Evolutionary conservation across 2,113 vertebrate species (phyloP).

Genomic region (Australoheros scitulus): DNA sequence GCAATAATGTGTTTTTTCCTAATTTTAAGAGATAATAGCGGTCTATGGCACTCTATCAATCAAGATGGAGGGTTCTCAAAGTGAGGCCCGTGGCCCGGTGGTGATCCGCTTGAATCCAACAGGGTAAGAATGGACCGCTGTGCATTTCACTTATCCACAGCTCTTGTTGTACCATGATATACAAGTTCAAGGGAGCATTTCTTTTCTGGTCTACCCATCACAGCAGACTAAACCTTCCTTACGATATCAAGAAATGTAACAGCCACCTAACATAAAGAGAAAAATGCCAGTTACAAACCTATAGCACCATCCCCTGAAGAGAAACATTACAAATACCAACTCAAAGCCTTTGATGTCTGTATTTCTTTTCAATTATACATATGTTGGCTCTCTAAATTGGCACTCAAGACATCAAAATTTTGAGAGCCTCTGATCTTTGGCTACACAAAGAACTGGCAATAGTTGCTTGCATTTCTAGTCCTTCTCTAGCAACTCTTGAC

Average conservation of each 20-base stretch:
- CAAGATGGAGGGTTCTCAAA: neutral
- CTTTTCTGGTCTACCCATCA: neutral
- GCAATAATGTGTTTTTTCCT: neutral
- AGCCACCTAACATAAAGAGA: neutral
- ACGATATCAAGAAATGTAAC: neutral
- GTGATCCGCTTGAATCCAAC: neutral
- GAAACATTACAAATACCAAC: neutral
- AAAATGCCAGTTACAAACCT: neutral
- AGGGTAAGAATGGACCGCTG: neutral
- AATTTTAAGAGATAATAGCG: neutral
- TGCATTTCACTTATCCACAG: neutral
- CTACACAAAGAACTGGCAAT: neutral
- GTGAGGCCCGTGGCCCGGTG: neutral
- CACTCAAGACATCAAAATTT: constrained; percentile 1
- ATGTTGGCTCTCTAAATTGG: neutral
- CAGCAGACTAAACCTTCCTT: neutral
- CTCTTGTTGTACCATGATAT: neutral
- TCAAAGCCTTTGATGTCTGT: neutral
- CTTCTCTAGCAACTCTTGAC: neutral
- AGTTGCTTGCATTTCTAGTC: neutral
- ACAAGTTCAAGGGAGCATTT: neutral
- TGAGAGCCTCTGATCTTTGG: neutral
- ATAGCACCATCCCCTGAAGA: neutral
- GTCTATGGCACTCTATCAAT: neutral
- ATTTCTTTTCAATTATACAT: neutral